Evolutionary conservation across 2,113 vertebrate species (phyloP), one percentile per base, ranked within the genome.

Genomic region (Blennius ocellaris): DNA sequence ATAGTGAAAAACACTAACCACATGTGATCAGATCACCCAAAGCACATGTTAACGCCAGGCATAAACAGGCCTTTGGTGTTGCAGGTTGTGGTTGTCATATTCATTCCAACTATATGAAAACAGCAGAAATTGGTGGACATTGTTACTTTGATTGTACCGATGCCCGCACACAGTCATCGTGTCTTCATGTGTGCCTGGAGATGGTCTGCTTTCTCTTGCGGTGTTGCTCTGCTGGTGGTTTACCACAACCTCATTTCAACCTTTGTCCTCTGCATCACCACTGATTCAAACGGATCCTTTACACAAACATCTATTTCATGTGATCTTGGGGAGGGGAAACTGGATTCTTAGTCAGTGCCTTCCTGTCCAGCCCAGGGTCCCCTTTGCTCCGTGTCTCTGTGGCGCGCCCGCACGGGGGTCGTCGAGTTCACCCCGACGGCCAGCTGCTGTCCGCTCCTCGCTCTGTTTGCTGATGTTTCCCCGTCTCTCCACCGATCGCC

Each of bases 391-490:
- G 36, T 79, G 56, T 74, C 64, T 78, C 44, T 69, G 21, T 41
- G 49, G 9, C 21, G 45, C 78, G 62, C 14, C 50, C 43, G 3
- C 12, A 0, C 11, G 16, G 48, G 73, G 85, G 82, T 85, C 15
- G 7, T 14, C 6, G 59, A 70, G 83, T 84, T 86, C 62, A 11
- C 15, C 45, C 65, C 39, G 15, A 36, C 8, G 39, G 48, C 74
- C 86, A 74, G 64, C 83, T 58, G 81, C 81, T 72, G 69, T 72
- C 64, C 73, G 50, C 43, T 69, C 62, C 45, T 64, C 8, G 8
- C 51, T 49, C 39, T 50, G 54, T 59, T 72, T 69, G 47, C 77
- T 40, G 76, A 78, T 68, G 51, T 66, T 76, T 61, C 5, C 69
- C 45, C 36, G 21, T 54, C 59, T 37, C 65, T 55, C 60, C 16